phyloP scores from a whole-genome alignment of 1,140 invertebrate genomes.

The Drosophila fuyamai region DNA sequence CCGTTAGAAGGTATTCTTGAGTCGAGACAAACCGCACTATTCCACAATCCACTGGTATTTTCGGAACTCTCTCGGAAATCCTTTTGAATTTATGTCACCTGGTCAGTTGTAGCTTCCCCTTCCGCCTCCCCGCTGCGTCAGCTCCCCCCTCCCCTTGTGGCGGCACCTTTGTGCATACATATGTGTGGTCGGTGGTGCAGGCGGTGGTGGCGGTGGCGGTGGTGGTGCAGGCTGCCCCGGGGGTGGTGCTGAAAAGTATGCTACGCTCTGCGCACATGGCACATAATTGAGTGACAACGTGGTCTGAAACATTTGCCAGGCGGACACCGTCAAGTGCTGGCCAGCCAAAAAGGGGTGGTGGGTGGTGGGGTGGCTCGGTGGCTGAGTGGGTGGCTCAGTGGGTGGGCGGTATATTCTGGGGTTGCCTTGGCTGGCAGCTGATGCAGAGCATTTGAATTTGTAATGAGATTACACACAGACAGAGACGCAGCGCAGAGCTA shows the following conservation, averaged over 20 bases:
- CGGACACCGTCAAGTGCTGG: conserved; percentile 55
- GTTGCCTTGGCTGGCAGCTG: conserved; percentile 37
- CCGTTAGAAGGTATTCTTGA: not conserved
- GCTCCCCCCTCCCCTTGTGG: not conserved
- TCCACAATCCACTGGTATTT: conserved; percentile 1
- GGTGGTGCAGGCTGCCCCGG: conserved; percentile 7
- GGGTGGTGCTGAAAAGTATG: conserved; percentile 70
- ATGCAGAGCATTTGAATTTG: conserved; percentile 73
- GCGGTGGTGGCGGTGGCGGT: conserved; percentile 4
- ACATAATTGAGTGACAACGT: conserved; percentile 81
- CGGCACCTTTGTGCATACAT: conserved; percentile 8
- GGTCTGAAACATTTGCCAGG: conserved; percentile 74
- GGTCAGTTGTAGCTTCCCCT: conserved; percentile 23
- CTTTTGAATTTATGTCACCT: conserved; percentile 42
- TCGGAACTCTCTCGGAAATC: conserved; percentile 14
- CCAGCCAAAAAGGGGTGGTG: conserved; percentile 7
- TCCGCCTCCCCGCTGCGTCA: not conserved
- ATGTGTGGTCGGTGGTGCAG: not conserved
- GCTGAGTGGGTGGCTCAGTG: conserved; percentile 1
- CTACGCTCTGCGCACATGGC: conserved; percentile 71
- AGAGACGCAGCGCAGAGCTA: conserved; percentile 2
- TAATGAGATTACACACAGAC: conserved; percentile 74
- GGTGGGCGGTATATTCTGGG: conserved; percentile 2
- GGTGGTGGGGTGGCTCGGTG: conserved; percentile 13
- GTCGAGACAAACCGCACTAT: not conserved